Percentiles rank a stretch among this genome's conserved stretches.
phyloP scores from a whole-genome alignment of 2,888 invertebrate genomes.

The Parnassius mnemosyne region DNA sequence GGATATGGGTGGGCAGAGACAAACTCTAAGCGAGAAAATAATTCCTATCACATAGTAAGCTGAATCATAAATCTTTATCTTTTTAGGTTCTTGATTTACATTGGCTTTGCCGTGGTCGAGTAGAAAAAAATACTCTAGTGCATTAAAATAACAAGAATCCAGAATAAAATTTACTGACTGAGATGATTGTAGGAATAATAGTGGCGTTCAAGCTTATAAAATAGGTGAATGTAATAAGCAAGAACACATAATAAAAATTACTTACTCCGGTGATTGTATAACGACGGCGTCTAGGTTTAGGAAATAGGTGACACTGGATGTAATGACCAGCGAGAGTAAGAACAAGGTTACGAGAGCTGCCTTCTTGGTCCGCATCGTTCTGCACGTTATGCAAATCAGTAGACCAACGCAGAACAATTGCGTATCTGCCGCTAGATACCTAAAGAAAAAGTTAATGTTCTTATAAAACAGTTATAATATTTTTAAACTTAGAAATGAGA shows the following conservation, averaged over 20 bases:
- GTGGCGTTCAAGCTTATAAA: conserved; percentile 59
- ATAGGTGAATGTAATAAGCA: conserved; percentile 46
- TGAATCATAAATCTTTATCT: too few species aligned
- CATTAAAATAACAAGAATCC: background rate
- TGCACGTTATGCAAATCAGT: conserved; percentile 51
- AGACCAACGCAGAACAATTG: conserved; percentile 67
- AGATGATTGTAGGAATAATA: conserved; percentile 55
- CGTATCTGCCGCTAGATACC: conserved; percentile 74
- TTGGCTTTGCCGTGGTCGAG: too few species aligned
- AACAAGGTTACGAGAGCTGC: conserved; percentile 42
- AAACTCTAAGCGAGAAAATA: too few species aligned
- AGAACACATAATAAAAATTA: background rate
- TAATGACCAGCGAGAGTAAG: conserved; percentile 41
- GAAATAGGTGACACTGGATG: conserved; percentile 60
- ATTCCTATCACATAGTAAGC: too few species aligned
- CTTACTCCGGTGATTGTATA: conserved; percentile 69
- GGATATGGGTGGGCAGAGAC: too few species aligned
- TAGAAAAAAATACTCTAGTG: too few species aligned
- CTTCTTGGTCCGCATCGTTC: conserved; percentile 39
- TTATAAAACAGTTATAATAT: too few species aligned
- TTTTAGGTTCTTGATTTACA: too few species aligned
- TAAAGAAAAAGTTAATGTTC: conserved; percentile 30
- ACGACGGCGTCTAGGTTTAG: conserved; percentile 62
- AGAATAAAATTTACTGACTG: conserved; percentile 50
- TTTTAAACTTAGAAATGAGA: too few species aligned